phyloP scores from a whole-genome alignment of 2,797 vertebrate species.

The Enteromius trimaculatus region DNA sequence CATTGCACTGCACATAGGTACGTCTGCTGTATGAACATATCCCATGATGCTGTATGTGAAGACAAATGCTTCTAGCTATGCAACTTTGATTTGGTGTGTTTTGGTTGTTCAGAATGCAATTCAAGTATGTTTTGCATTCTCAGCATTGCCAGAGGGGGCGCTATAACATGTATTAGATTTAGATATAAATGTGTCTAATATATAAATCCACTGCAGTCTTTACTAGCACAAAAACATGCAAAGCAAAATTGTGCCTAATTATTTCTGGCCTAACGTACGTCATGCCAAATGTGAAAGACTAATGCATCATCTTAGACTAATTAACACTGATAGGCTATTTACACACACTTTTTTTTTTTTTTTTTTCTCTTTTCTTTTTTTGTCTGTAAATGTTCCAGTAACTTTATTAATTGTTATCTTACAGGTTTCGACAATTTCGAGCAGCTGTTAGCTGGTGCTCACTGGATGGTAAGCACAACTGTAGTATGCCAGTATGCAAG shows the following conservation, averaged over 20 bases:
- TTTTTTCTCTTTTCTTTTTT: not conserved
- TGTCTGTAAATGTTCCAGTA: not conserved
- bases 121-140: not conserved
- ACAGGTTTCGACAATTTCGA: conserved; percentile 95
- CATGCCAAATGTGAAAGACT: not conserved
- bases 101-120: not conserved
- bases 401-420: not conserved
- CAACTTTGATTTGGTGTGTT: not conserved
- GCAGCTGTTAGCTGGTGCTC: conserved; percentile 90
- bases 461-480: conserved; percentile 91
- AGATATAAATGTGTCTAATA: no score
- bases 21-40: conserved; percentile 40
- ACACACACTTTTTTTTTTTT: not conserved
- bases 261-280: no score
- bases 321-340: not conserved
- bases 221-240: no score
- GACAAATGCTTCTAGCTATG: not conserved
- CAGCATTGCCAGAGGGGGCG: not conserved
- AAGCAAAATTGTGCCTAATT: no score
- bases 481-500: not conserved
- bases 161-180: not conserved
- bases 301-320: not conserved
- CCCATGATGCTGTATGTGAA: not conserved
- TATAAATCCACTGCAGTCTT: no score
- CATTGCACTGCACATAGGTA: conserved; percentile 95